Evolutionary conservation across 2,888 invertebrate species (phyloP).

Genomic region (Melanchra persicariae): DNA sequence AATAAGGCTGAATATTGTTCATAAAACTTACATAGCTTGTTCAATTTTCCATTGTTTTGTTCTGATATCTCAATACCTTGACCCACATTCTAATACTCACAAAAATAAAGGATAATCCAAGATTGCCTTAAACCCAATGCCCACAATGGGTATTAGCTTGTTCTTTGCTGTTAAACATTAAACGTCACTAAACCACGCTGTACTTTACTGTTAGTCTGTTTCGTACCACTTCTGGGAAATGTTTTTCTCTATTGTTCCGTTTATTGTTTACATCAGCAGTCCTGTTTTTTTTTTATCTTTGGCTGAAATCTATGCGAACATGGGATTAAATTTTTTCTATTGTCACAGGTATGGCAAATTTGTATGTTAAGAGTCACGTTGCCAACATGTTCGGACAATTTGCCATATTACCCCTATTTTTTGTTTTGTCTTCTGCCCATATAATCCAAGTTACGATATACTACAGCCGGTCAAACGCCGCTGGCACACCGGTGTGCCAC

Average conservation of each 20-base stretch:
- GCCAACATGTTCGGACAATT: too few species aligned
- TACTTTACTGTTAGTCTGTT: neutral
- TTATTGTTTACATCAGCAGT: neutral
- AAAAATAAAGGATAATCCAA: constrained; percentile 33
- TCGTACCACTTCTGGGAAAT: neutral
- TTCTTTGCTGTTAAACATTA: neutral
- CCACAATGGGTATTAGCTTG: constrained; percentile 1
- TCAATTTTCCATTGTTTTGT: neutral
- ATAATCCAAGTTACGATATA: neutral
- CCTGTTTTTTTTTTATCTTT: too few species aligned
- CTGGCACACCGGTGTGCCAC: too few species aligned
- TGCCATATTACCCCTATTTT: too few species aligned
- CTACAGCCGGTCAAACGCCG: too few species aligned
- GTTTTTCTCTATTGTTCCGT: neutral
- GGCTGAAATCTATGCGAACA: neutral
- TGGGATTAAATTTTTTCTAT: neutral
- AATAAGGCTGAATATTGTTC: too few species aligned
- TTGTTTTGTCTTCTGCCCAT: too few species aligned
- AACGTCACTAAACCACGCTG: neutral
- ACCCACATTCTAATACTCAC: constrained; percentile 19
- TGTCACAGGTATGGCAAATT: too few species aligned
- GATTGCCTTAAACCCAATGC: constrained; percentile 3
- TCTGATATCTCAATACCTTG: constrained; percentile 16
- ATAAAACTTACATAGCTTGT: neutral
- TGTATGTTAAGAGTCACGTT: too few species aligned